A percentile compares a stretch with the other conserved stretches of the same genome.
Conservation (phyloP, 2,113 vertebrate genomes). For the Rhizomys pruinosus region DNA sequence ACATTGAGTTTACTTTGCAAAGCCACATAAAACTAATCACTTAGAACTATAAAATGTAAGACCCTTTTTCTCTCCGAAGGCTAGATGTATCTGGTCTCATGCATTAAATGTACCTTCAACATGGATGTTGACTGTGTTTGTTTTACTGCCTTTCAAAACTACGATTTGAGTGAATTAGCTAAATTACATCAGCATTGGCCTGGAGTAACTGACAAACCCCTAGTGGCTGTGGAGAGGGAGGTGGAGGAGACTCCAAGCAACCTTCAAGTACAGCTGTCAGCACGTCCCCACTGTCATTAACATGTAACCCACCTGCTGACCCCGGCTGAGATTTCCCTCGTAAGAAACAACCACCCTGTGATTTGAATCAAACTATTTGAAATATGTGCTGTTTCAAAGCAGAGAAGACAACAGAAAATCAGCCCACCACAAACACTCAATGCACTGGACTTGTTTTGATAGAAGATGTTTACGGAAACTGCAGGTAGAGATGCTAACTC, state of each 20-base stretch:
- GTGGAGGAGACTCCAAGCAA: neutral
- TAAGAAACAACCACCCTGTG: slow-evolving; percentile 73
- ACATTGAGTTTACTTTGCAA: slow-evolving; percentile 84
- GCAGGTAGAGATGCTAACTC: slow-evolving; percentile 76
- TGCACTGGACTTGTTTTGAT: slow-evolving; percentile 74
- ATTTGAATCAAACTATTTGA: slow-evolving; percentile 74
- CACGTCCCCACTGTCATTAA: accelerated
- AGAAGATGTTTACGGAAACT: slow-evolving; percentile 82
- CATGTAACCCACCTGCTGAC: slow-evolving; percentile 58
- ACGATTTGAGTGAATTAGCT: neutral
- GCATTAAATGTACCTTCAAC: slow-evolving; percentile 19
- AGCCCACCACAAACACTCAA: slow-evolving; percentile 28
- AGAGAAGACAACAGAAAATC: slow-evolving; percentile 64
- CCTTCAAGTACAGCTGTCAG: slow-evolving; percentile 31
- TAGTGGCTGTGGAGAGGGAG: accelerated
- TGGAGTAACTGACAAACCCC: neutral
- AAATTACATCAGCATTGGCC: neutral
- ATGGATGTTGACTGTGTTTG: slow-evolving; percentile 46
- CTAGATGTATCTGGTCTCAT: neutral
- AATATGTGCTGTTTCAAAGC: slow-evolving; percentile 72
- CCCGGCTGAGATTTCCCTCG: slow-evolving; percentile 62
- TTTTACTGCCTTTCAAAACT: slow-evolving; percentile 62
- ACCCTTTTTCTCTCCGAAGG: slow-evolving; percentile 36
- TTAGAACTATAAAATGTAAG: slow-evolving; percentile 82
- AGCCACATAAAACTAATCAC: slow-evolving; percentile 85